phyloP scores from a whole-genome alignment of 2,113 vertebrate species.

The Anser brachyrhynchus region DNA sequence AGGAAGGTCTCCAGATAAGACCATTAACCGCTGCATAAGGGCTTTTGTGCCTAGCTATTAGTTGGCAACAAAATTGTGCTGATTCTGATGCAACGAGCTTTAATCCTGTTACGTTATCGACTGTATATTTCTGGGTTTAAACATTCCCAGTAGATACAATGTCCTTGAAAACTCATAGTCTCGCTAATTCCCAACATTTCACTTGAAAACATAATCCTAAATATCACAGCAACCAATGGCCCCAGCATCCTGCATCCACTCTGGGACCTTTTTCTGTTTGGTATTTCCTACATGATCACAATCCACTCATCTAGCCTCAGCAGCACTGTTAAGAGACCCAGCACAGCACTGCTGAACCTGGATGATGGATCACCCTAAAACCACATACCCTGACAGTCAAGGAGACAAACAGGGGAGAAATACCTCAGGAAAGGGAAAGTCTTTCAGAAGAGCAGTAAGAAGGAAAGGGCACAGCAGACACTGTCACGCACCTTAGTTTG shows the following conservation, averaged over 20 bases:
- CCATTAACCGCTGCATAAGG: conserved; percentile 5
- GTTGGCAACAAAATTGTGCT: conserved; percentile 21
- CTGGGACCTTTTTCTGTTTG: not conserved
- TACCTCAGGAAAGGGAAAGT: not conserved
- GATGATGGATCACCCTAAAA: not conserved
- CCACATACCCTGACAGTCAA: not conserved
- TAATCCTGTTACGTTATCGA: conserved; percentile 13
- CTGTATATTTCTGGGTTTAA: not conserved
- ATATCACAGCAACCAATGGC: not conserved
- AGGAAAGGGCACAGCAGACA: not conserved
- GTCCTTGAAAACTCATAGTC: not conserved
- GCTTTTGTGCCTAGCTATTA: conserved; percentile 7
- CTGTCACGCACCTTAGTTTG: not conserved
- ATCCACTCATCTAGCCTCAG: not conserved
- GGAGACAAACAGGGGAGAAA: not conserved
- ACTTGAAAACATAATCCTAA: conserved; percentile 8
- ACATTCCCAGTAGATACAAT: not conserved
- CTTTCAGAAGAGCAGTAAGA: not conserved
- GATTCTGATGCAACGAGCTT: conserved; percentile 1
- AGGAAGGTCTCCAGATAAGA: not conserved
- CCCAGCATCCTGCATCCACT: not conserved
- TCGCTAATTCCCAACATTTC: not conserved
- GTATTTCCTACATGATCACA: not conserved
- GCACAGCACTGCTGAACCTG: not conserved
- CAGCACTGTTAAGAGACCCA: not conserved